Evolutionary conservation across 1,140 invertebrate genomes (phyloP).

Genomic region (Drosophila repletoides): DNA sequence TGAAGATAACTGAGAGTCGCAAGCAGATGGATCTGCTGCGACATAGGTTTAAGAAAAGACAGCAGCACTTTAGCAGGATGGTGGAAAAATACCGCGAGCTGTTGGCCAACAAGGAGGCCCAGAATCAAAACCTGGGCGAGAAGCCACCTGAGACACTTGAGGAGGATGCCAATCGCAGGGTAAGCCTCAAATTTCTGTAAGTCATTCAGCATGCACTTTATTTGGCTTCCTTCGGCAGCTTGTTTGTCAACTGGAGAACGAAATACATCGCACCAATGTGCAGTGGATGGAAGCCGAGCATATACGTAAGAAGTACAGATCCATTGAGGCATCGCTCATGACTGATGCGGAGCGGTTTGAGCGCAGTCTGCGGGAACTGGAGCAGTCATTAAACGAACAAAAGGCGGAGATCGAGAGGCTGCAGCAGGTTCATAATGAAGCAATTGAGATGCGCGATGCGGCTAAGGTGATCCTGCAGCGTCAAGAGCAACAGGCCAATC

Average conservation of each 20-base stretch:
- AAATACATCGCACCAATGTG: constrained; percentile 89
- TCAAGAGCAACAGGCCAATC: constrained; percentile 86
- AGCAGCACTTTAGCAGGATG: constrained; percentile 84
- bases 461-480: constrained; percentile 86
- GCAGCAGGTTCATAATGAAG: constrained; percentile 86
- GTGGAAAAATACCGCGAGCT: constrained; percentile 85
- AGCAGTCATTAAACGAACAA: constrained; percentile 86
- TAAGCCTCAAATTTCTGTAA: not conserved
- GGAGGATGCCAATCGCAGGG: constrained; percentile 79
- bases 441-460: constrained; percentile 86
- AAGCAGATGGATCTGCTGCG: constrained; percentile 89
- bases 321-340: constrained; percentile 87
- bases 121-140: constrained; percentile 81
- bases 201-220: not conserved
- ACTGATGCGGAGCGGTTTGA: constrained; percentile 89
- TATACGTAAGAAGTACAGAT: constrained; percentile 89
- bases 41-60: constrained; percentile 86
- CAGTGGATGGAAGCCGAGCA: constrained; percentile 91
- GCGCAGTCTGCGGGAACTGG: constrained; percentile 87
- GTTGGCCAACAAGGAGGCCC: constrained; percentile 81
- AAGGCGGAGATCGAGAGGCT: constrained; percentile 88
- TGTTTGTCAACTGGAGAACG: constrained; percentile 88
- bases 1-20: constrained; percentile 89
- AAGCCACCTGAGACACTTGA: constrained; percentile 83
- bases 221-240: constrained; percentile 82